Evolutionary conservation across 2,797 vertebrate genomes (phyloP).

Genomic region (Xiphophorus birchmanni): DNA sequence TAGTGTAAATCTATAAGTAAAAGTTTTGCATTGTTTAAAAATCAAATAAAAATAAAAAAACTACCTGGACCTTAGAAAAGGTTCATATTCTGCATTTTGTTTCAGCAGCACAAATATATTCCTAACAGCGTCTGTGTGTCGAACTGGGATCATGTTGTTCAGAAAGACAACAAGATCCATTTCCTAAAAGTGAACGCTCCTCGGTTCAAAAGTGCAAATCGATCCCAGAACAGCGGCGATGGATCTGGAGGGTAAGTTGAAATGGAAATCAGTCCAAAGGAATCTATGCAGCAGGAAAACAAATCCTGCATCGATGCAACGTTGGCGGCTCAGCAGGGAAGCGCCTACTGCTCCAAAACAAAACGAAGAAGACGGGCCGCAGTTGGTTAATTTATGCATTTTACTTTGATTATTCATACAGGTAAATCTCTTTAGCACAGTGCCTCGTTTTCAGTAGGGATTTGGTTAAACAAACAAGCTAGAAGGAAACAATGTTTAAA

Average conservation of each 20-base stretch:
- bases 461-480: neutral
- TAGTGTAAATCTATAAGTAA: neutral
- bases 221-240: slow-evolving; percentile 16
- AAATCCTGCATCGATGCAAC: neutral
- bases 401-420: neutral
- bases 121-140: neutral
- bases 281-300: slow-evolving; percentile 21
- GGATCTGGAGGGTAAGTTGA: slow-evolving; percentile 3
- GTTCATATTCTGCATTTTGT: neutral
- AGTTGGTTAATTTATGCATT: neutral
- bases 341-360: slow-evolving; percentile 1
- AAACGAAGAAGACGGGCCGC: neutral
- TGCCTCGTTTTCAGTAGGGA: neutral
- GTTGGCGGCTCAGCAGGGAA: neutral
- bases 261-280: slow-evolving; percentile 14
- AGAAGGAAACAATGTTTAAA: neutral
- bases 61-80: too few species aligned
- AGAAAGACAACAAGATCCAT: neutral
- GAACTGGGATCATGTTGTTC: neutral
- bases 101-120: neutral
- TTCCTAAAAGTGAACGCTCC: neutral
- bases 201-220: slow-evolving; percentile 19
- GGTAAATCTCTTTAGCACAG: neutral
- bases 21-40: neutral
- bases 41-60: neutral